Evolutionary conservation across 1,140 invertebrate species (phyloP).

Genomic region (Aphidius ervi): DNA sequence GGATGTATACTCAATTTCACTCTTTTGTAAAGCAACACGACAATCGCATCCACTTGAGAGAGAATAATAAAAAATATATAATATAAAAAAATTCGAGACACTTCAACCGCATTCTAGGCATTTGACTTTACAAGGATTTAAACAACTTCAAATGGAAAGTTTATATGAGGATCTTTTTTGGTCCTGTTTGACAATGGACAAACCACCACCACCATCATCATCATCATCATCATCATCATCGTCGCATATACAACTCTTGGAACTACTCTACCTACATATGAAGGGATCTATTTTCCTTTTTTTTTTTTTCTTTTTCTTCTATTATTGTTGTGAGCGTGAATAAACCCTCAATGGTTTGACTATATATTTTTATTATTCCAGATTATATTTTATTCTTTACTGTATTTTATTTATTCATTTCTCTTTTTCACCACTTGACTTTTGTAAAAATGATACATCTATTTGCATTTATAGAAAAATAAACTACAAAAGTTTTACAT

Average conservation of each 20-base stretch:
- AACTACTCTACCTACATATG: constrained; percentile 3
- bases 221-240: background rate
- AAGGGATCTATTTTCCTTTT: background rate
- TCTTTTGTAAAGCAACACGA: constrained; percentile 39
- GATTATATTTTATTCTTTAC: no score
- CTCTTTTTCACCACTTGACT: no score
- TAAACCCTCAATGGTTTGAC: no score
- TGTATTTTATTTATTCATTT: no score
- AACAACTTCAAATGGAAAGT: constrained; percentile 43
- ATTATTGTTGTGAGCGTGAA: no score
- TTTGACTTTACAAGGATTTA: constrained; percentile 49
- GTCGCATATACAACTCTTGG: constrained; percentile 1
- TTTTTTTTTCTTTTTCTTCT: background rate
- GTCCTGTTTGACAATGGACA: no score
- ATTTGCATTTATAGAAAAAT: no score
- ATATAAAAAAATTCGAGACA: constrained; percentile 29
- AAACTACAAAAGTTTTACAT: no score
- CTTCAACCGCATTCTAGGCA: constrained; percentile 29
- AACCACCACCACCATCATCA: no score
- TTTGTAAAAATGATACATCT: no score
- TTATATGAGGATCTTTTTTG: constrained; percentile 1
- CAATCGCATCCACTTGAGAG: constrained; percentile 48
- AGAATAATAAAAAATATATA: constrained; percentile 30
- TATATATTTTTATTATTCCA: no score
- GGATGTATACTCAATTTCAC: constrained; percentile 39